Evolutionary conservation across 2,888 invertebrate genomes (phyloP), one percentile per base, ranked within the genome.

Genomic region (Mechanitis messenoides): DNA sequence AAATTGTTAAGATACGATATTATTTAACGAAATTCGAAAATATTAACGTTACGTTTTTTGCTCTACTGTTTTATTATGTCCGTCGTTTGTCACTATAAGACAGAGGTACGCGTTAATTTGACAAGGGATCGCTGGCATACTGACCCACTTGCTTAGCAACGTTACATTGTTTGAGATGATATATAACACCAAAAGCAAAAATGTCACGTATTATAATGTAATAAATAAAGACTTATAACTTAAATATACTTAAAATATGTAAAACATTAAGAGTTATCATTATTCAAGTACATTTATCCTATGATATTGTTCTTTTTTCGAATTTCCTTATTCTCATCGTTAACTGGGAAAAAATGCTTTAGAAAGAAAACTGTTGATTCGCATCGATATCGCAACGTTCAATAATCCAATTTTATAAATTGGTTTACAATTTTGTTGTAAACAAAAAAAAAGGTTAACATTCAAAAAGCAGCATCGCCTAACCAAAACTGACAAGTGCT

Each of bases 81-180:
- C 71, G 77, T 86, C 87, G 81, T 87, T 87, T 87, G 85, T 88
- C 87, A 87, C 78, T 66, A 59, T 67, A 76, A 79, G 84, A 84
- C 83, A 85, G 78, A 82, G 82, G 81, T 75, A 79, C 79, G 84
- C 85, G 87, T 86, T 89, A 88, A 88, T 88, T 87, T 88, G 88
- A 88, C 87, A 86, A 81, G 88, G 87, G 87, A 82, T 83, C 84
- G 75, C 73, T 76, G 77, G 76, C 77, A 72, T 70, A 77, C 77
- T 84, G 82, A 83, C 85, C 85, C 78, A 84, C 82, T 86, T 85
- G 78, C 73, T 62, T 63, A 72, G 62, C 54, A 53, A 60, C 53
- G 62, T 56, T 60, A 62, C 62, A 62, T 59, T 56, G 60, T 62
- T 55, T 58, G 61, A 58, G 53, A 56, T 64, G 47, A 54, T 60